A percentile compares a stretch with the other conserved stretches of the same genome.
Conservation (phyloP, 2,113 vertebrate genomes). For the Paradoxurus hermaphroditus region DNA sequence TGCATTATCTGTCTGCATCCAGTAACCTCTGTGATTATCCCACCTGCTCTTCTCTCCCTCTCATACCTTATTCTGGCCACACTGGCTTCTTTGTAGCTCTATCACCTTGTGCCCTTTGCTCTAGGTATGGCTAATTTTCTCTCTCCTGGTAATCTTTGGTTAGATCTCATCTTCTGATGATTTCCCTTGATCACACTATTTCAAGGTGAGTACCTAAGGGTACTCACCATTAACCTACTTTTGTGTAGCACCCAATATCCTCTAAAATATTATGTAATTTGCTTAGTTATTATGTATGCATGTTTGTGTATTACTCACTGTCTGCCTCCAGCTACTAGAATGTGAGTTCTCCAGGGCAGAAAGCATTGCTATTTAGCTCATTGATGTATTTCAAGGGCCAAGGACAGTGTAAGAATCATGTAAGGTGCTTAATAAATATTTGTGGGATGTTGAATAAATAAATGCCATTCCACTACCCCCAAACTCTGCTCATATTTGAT, state of each 20-base stretch:
- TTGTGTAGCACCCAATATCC: background rate
- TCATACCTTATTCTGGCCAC: background rate
- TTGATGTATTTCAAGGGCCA: background rate
- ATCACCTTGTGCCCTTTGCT: background rate
- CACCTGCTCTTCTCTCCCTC: background rate
- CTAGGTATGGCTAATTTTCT: background rate
- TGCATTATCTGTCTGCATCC: fast-evolving
- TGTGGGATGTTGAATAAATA: background rate
- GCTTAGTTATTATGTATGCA: background rate
- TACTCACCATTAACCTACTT: background rate
- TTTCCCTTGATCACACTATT: background rate
- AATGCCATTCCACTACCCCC: background rate
- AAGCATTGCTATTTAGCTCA: background rate
- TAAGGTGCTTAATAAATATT: background rate
- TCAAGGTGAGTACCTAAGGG: background rate
- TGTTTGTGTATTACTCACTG: background rate
- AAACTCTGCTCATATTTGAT: background rate
- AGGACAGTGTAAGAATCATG: background rate
- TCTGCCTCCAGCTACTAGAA: background rate
- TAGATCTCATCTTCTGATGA: background rate
- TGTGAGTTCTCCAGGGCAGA: background rate
- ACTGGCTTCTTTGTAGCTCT: background rate
- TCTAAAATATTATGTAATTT: background rate
- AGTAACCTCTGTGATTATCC: background rate
- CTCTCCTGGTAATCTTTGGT: background rate